Evolutionary conservation across 2,888 invertebrate genomes (phyloP).

Genomic region (Hirtodrosophila duncani): DNA sequence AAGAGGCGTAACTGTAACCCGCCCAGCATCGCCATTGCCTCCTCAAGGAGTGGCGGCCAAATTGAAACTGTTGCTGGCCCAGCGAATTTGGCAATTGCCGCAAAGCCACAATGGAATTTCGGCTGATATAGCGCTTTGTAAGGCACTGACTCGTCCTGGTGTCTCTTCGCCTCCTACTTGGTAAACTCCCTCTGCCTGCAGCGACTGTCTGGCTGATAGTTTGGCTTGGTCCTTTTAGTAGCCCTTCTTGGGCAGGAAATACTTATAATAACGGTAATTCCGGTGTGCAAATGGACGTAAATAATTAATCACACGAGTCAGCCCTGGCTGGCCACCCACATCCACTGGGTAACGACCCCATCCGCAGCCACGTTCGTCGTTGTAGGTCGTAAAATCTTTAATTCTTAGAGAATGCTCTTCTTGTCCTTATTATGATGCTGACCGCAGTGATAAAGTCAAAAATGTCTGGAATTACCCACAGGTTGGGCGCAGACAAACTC

Average conservation of each 20-base stretch:
- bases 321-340: constrained; percentile 5
- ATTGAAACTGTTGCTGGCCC: constrained; percentile 44
- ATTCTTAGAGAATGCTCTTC: constrained; percentile 27
- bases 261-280: constrained; percentile 49
- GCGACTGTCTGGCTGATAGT: constrained; percentile 12
- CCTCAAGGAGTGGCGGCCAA: constrained; percentile 1
- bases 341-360: constrained; percentile 4
- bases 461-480: too few relatives aligned
- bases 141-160: constrained; percentile 5
- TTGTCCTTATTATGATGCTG: too few relatives aligned
- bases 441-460: too few relatives aligned
- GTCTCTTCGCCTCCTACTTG: not conserved
- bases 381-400: constrained; percentile 44
- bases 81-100: constrained; percentile 22
- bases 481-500: too few relatives aligned
- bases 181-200: constrained; percentile 27
- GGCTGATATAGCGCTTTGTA: constrained; percentile 51
- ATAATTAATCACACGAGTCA: constrained; percentile 44
- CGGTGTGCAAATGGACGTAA: constrained; percentile 49
- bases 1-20: too few relatives aligned
- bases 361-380: constrained; percentile 25
- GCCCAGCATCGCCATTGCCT: not conserved
- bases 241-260: constrained; percentile 12
- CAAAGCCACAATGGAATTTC: constrained; percentile 27
- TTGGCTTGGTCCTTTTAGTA: constrained; percentile 7